Base-by-base conservation (phyloP, 2,888 invertebrate species). In the Hirtodrosophila histrioides region DNA sequence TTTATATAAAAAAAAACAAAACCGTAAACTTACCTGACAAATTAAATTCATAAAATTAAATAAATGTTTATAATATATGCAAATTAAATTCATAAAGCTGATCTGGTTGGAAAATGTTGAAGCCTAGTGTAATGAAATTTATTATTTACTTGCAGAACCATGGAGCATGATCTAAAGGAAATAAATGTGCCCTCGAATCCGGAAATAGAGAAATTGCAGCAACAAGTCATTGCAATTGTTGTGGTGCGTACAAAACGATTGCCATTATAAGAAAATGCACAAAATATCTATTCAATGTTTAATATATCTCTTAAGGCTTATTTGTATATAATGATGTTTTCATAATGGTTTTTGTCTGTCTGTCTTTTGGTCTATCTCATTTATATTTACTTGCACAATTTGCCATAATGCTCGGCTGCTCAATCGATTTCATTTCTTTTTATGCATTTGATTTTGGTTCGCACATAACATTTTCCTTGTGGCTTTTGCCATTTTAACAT, bases 211-310 rank as follows among this genome's bases (percentile, higher is more conserved):
- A 90, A 88, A 46, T 56, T 92, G 46, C 91, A 92, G 62, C 88
- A 90, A 43, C 91, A 92, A 88, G 92, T 92, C 2, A 90, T 90
- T 75, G 90, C 89, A 39, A 92, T 92, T 73, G 91, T 92, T 60
- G 90, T 89, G 90, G 92, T 92, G 82, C 89, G 90, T 89, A 58
- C 35, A 45, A 63, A 68, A 45, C 55, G 57, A 69, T 58, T 76
- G 56, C 58, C 49, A 36, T 41, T 40, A 36, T 49, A 62, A 51
- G 37, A 56, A 43, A 1, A 29, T n/a, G 23, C 11, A 5, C 24
- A 35, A n/a, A 23, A 45, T 36, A 33, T 10, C 53, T 35, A 44
- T 11, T 43, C 17, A 17, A 17, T 17, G 2, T 17, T 46, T 35
- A 24, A 23, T 50, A 49, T 54, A 41, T 43, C 66, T 45, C 27